Evolutionary conservation across 2,797 vertebrate species (phyloP).

Genomic region (Glyptemys insculpta): DNA sequence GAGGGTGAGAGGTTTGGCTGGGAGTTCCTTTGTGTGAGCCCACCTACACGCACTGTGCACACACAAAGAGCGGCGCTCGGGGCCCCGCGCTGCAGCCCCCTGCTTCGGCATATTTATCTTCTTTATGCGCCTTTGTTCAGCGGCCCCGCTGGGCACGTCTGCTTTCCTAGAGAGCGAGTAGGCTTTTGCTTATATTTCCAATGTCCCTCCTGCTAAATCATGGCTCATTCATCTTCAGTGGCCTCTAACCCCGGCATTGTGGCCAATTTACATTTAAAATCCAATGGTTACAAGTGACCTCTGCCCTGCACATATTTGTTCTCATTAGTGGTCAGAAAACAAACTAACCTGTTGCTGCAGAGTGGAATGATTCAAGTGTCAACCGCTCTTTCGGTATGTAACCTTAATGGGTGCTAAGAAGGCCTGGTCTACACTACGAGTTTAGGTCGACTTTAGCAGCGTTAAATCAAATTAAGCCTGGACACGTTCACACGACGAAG

Average conservation of each 20-base stretch:
- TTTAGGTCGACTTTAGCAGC: too few species aligned
- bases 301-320: not conserved
- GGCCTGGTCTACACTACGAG: too few species aligned
- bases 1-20: not conserved
- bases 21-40: not conserved
- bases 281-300: not conserved
- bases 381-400: not conserved
- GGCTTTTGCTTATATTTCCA: not conserved
- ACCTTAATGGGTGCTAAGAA: not conserved
- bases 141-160: not conserved
- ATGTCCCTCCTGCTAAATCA: not conserved
- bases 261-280: not conserved
- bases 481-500: too few species aligned
- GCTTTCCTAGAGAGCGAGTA: not conserved
- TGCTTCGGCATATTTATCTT: not conserved
- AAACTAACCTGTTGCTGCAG: not conserved
- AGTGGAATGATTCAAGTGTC: not conserved
- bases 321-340: not conserved
- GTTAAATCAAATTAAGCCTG: too few species aligned
- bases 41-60: not conserved
- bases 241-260: not conserved
- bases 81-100: not conserved
- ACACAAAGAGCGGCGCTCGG: not conserved
- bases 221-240: not conserved
- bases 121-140: not conserved